A percentile compares a stretch with the other conserved stretches of the same genome.
phyloP scores from a whole-genome alignment of 2,797 vertebrate species.

The Lepus oiostolus region DNA sequence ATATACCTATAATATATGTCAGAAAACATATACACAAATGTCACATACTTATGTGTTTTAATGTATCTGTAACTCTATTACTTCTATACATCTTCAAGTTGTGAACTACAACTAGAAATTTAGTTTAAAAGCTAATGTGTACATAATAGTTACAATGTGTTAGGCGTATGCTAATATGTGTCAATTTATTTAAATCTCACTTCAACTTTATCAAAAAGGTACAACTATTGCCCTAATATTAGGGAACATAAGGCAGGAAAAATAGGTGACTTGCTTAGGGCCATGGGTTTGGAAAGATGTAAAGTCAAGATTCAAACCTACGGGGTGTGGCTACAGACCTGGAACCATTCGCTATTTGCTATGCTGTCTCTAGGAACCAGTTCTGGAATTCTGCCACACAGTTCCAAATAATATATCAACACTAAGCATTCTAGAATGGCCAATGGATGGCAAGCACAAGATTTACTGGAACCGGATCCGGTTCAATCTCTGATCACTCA shows the following conservation, averaged over 20 bases:
- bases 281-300: not conserved
- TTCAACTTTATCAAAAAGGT: not conserved
- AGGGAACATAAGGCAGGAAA: not conserved
- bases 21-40: not conserved
- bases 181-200: not conserved
- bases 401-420: not conserved
- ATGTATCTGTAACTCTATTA: not conserved
- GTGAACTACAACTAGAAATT: not conserved
- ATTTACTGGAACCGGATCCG: not conserved
- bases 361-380: not conserved
- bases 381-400: not conserved
- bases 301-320: constrained; percentile 29
- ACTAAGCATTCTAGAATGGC: constrained; percentile 28
- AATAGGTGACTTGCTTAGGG: not conserved
- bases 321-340: not conserved
- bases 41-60: not conserved
- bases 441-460: not conserved
- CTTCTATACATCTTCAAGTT: not conserved
- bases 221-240: not conserved
- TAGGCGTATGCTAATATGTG: not conserved
- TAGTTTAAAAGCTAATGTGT: not conserved
- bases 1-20: not conserved
- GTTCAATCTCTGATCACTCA: not conserved
- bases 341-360: not conserved
- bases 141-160: not conserved